Conservation (phyloP, 1,140 invertebrate species). For the Heliconius congener region DNA sequence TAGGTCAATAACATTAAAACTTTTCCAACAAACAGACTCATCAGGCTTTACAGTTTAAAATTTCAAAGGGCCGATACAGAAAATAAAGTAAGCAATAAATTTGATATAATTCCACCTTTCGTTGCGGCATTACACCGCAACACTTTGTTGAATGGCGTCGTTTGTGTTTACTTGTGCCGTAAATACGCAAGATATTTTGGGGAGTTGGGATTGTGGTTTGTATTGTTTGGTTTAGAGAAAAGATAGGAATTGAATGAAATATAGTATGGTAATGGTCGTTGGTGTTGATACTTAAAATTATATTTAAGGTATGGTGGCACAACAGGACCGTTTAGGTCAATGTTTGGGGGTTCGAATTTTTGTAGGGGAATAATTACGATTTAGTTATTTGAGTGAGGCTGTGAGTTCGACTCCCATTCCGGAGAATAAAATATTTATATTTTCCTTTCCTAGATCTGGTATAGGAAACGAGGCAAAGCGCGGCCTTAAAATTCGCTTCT, state of each 20-base stretch:
- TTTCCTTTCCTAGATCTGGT: no score
- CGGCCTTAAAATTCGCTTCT: no score
- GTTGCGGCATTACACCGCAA: conserved; percentile 37
- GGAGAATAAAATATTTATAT: no score
- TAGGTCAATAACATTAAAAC: background rate
- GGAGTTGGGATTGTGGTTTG: background rate
- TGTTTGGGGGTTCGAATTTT: no score
- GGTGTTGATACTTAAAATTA: background rate
- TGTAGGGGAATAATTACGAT: no score
- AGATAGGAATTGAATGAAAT: background rate
- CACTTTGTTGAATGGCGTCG: conserved; percentile 31
- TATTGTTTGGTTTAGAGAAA: background rate
- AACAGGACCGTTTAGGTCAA: no score
- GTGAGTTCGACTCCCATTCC: no score
- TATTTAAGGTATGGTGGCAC: background rate
- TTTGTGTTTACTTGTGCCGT: conserved; percentile 8
- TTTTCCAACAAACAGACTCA: background rate
- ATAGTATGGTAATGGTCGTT: background rate
- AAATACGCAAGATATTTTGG: background rate
- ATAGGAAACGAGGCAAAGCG: no score
- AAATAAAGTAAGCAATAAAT: conserved; percentile 48
- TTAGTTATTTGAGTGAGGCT: no score
- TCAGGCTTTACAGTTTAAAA: conserved; percentile 31
- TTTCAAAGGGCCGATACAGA: conserved; percentile 42
- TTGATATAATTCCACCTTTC: conserved; percentile 45